Base-by-base conservation (phyloP, 2,113 vertebrate species). In the Oenanthe melanoleuca region DNA sequence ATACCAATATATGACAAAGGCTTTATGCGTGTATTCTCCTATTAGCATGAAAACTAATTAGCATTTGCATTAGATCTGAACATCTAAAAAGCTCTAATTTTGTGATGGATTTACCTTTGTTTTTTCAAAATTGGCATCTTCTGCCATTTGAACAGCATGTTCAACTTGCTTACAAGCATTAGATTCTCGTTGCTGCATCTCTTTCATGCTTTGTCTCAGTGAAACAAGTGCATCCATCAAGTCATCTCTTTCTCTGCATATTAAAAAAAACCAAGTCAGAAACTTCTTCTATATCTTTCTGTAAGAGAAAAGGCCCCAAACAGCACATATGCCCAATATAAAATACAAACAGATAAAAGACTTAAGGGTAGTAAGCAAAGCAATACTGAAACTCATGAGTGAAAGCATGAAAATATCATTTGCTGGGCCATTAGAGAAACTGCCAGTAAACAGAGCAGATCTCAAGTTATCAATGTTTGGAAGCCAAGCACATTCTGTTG, bases 71-170 rank as follows among this genome's bases (percentile, higher is more conserved):
- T 31, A 74, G 44, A 57, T 57, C 9, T 38, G 33, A 91, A 91
- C 80, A 87, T 18, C 21, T 37, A 49, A 84, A 83, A 71, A 56
- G 17, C 29, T 79, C 17, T 34, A 10, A 5, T 47, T 50, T 42
- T 6, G 5, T 66, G 4, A 28, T 28, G 9, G 59, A 89, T 93
- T 97, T 97, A 98, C 99, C 98, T 98, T 73, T 49, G 98, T 98
- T 98, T 98, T 99, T 86, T 98, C 98, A 42, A 99, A 98, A 86
- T 98, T 98, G 70, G 99, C 99, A 89, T 99, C 99, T 94, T 99
- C 99, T 2, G 98, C 98, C 98, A 99, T 98, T 91, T 98, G 98
- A 88, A 99, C 97, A 13, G 98, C 99, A 45, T 98, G 98, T 91
- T 99, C 99, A 92, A 99, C 98, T 97, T 99, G 99, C 56, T 98